Evolutionary conservation across 2,888 invertebrate genomes (phyloP).

Genomic region (Beris chalybata): DNA sequence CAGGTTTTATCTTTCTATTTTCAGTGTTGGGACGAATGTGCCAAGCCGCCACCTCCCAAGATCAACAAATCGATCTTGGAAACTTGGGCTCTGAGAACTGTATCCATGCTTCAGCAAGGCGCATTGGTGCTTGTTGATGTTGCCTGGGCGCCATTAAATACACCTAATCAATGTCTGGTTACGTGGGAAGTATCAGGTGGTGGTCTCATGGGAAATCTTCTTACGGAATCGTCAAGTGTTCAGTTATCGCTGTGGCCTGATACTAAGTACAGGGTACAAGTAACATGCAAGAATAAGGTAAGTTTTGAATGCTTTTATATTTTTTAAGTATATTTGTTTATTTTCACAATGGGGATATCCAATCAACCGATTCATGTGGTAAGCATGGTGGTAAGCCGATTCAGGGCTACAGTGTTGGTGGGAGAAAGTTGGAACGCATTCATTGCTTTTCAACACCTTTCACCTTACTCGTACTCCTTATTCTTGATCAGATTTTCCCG

Average conservation of each 20-base stretch:
- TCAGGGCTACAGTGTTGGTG: too few species aligned
- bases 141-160: conserved; percentile 51
- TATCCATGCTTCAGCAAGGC: conserved; percentile 54
- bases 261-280: conserved; percentile 55
- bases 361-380: too few species aligned
- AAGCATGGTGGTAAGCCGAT: too few species aligned
- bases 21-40: conserved; percentile 55
- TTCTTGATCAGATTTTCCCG: too few species aligned
- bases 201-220: conserved; percentile 55
- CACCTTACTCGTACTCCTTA: too few species aligned
- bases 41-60: conserved; percentile 46
- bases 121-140: conserved; percentile 55
- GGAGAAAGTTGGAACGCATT: too few species aligned
- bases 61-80: conserved; percentile 50
- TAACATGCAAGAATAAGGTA: conserved; percentile 56
- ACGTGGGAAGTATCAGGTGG: conserved; percentile 57
- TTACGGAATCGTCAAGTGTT: conserved; percentile 54
- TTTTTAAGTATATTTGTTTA: too few species aligned
- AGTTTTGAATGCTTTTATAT: conserved; percentile 35
- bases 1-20: conserved; percentile 37
- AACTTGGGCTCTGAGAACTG: conserved; percentile 50
- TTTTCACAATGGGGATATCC: too few species aligned
- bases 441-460: too few species aligned
- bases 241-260: conserved; percentile 56
- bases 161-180: conserved; percentile 53